Evolutionary conservation across 2,113 vertebrate genomes (phyloP).

Genomic region (Neomonachus schauinslandi): DNA sequence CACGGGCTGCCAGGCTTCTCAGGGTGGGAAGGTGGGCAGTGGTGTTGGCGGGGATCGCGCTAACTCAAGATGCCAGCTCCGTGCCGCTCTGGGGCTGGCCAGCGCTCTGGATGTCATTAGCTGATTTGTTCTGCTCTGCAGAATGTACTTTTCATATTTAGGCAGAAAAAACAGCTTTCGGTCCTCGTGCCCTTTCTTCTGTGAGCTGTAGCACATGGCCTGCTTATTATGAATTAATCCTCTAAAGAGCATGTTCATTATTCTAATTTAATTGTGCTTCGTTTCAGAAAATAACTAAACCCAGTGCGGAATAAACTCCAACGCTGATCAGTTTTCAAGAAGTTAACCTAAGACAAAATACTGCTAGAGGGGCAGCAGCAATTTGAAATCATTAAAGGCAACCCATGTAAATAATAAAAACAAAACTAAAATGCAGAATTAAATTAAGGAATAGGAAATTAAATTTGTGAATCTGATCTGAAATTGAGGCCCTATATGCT

Average conservation of each 20-base stretch:
- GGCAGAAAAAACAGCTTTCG: slow-evolving; percentile 75
- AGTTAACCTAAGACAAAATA: slow-evolving; percentile 79
- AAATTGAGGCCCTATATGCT: slow-evolving; percentile 72
- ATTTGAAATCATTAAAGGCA: slow-evolving; percentile 79
- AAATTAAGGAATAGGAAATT: slow-evolving; percentile 83
- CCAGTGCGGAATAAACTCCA: slow-evolving; percentile 77
- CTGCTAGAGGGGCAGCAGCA: slow-evolving; percentile 79
- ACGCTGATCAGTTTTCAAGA: slow-evolving; percentile 79
- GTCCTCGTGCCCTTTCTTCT: slow-evolving; percentile 73
- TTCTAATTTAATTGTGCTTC: slow-evolving; percentile 80
- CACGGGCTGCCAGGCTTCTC: not conserved
- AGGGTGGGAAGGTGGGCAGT: slow-evolving; percentile 48
- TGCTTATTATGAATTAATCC: slow-evolving; percentile 76
- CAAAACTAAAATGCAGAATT: slow-evolving; percentile 83
- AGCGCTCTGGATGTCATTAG: slow-evolving; percentile 78
- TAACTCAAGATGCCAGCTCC: slow-evolving; percentile 77
- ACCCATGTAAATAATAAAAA: slow-evolving; percentile 81
- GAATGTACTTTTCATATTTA: slow-evolving; percentile 79
- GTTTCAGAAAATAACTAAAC: slow-evolving; percentile 82
- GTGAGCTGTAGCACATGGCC: slow-evolving; percentile 80
- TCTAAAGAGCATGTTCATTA: slow-evolving; percentile 80
- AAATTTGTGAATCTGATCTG: slow-evolving; percentile 83
- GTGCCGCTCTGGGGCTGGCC: slow-evolving; percentile 56
- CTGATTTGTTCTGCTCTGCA: slow-evolving; percentile 73
- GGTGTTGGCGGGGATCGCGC: not conserved